Percentiles rank a stretch among this genome's conserved stretches.
Conservation (phyloP, 2,888 invertebrate species). For the Eupelmus urozonus region DNA sequence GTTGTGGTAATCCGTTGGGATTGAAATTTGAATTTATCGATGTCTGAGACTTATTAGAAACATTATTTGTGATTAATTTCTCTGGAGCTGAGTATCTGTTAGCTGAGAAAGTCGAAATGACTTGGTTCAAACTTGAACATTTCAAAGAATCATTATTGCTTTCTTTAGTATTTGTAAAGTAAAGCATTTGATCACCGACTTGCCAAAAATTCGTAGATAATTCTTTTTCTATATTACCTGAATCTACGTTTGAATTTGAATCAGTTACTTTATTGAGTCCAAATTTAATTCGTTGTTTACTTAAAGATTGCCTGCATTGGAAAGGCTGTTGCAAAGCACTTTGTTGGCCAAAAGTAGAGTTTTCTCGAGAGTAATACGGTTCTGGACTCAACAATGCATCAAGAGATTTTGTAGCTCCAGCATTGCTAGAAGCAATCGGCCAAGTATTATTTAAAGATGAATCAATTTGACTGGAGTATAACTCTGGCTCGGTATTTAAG, state of each 20-base stretch:
- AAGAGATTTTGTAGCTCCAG: constrained; percentile 23
- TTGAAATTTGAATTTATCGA: background rate
- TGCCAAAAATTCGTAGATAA: constrained; percentile 50
- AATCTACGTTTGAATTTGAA: constrained; percentile 12
- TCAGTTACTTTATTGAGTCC: constrained; percentile 39
- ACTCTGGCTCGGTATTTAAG: constrained; percentile 12
- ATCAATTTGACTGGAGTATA: constrained; percentile 23
- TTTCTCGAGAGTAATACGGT: constrained; percentile 21
- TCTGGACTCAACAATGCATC: constrained; percentile 38
- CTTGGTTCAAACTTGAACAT: constrained; percentile 9
- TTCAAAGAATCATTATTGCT: constrained; percentile 8
- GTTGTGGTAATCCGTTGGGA: constrained; percentile 27
- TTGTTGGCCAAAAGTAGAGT: constrained; percentile 50
- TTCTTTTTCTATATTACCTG: constrained; percentile 3
- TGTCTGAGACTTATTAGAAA: constrained; percentile 2
- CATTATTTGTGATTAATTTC: constrained; percentile 6
- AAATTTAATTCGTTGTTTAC: constrained; percentile 54
- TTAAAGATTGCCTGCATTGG: constrained; percentile 56
- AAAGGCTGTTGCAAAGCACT: constrained; percentile 49
- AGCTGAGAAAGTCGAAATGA: background rate
- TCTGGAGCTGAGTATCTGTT: background rate
- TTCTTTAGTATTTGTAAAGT: constrained; percentile 39
- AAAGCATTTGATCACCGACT: constrained; percentile 42
- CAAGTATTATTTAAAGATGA: constrained; percentile 41
- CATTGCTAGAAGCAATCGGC: constrained; percentile 33